phyloP scores from a whole-genome alignment of 92 coral and sea anemone genomes.

The Zoanthus sansibaricus region DNA sequence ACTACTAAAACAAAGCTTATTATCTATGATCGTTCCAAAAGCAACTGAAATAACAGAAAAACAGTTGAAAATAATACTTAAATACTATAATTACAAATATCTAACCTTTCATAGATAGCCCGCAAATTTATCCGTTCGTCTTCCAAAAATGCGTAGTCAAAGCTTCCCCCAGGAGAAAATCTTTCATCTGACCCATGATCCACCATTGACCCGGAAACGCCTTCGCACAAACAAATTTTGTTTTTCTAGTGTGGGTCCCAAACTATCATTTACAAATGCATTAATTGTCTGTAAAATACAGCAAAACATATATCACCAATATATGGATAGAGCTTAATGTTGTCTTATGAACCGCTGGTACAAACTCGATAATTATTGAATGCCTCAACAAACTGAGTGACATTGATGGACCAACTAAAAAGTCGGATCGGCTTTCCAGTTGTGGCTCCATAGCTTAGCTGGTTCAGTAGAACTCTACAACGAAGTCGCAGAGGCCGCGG shows the following conservation, averaged over 20 bases:
- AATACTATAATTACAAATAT: neutral
- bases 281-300: neutral
- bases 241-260: neutral
- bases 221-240: neutral
- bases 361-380: no score
- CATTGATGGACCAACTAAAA: no score
- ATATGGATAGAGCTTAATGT: no score
- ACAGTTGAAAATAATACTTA: neutral
- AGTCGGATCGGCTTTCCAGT: no score
- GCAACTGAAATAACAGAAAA: no score
- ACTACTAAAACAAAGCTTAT: no score
- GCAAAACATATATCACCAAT: neutral
- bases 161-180: constrained; percentile 17
- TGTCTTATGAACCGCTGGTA: no score
- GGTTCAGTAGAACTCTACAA: no score
- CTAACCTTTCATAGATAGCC: constrained; percentile 28
- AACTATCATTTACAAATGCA: constrained; percentile 2
- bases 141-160: constrained; percentile 16
- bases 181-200: constrained; percentile 8
- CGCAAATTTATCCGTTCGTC: constrained; percentile 8
- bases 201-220: neutral
- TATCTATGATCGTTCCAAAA: no score
- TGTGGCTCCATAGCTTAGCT: no score
- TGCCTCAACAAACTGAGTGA: no score
- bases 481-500: no score